Evolutionary conservation across 1,140 invertebrate genomes (phyloP), one percentile per base, ranked within the genome.

Genomic region (Neotoxoptera formosana): DNA sequence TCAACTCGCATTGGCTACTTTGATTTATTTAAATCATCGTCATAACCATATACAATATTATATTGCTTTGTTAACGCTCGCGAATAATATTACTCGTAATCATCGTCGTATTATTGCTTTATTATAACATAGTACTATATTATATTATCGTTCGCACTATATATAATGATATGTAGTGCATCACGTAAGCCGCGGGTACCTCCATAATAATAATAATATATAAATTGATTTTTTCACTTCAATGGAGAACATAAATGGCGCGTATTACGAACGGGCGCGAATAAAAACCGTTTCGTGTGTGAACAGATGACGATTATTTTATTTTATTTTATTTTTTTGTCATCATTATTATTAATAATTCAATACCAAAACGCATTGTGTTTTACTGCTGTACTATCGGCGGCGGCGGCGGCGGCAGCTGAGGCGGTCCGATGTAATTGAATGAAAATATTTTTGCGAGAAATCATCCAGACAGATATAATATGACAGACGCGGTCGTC

Each of bases 381-480:
- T n/a, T n/a, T n/a, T n/a, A n/a, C n/a, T 90, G 67, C 89, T 45
- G 25, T 67, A 67, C 45, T 45, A 45, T 56, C 36, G 9, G 11
- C 4, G 7, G 48, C 36, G n/a, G n/a, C n/a, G n/a, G n/a, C n/a
- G n/a, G n/a, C n/a, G n/a, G n/a, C n/a, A n/a, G n/a, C n/a, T n/a
- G n/a, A 25, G 9, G 25, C 3, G 7, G 48, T 48, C 20, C 84
- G 25, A 17, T 17, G 45, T n/a, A 91, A 48, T 91, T 81, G 17
- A 81, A 47, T 81, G 23, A n/a, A 91, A 81, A 76, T 45, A 47
- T 45, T 81, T 90, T 76, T 21, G 17, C 9, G 45, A 91, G 47
- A 45, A 91, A 91, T 91, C n/a, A 91, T 91, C n/a, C 81, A 47
- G 51, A 91, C n/a, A 8, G n/a, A n/a, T n/a, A n/a, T n/a, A n/a